Base-by-base conservation (phyloP, 2,797 vertebrate species). In the Megalops cyprinoides region DNA sequence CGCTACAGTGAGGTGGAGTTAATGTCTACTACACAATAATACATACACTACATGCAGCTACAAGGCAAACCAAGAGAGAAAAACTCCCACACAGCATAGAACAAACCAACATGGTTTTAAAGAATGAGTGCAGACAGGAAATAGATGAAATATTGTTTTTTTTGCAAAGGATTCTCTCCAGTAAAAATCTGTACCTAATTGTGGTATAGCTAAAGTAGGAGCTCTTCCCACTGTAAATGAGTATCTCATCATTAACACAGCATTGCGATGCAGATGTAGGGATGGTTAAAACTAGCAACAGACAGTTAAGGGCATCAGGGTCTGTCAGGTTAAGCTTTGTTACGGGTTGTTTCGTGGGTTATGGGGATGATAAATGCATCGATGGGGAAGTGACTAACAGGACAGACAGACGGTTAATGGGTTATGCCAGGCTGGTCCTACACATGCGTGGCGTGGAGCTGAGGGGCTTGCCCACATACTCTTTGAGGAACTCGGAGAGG, bases 401-500 rank as follows among this genome's bases (percentile, higher is more conserved):
- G 31, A 25, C 44, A 44, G 79, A 48, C 74, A 49, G 65, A 62
- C 44, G 53, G 79, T 60, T 80, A 80, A 86, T 85, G 79, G 85
- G 87, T 90, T 84, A 87, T 83, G 87, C 87, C 86, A 58, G 76
- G 76, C 49, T 18, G 67, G 69, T 31, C n/a, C 75, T 74, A 89
- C 84, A 82, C 89, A 90, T 92, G 92, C 90, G 88, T 84, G 86
- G 85, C 87, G 82, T 1, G 60, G 74, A 34, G 51, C 58, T 65
- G 25, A 73, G 55, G 46, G 87, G 86, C 84, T n/a, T 87, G 67
- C 67, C 73, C 84, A 95, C 95, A 80, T 96, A 96, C 95, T 96
- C 95, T 95, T 96, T 96, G 87, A 96, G 94, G 90, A 96, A 96
- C 91, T 96, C 95, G 75, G 94, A 94, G 85, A 96, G 91, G 37